Base-by-base conservation (phyloP, 2,888 invertebrate species). In the Melipona bicolor region DNA sequence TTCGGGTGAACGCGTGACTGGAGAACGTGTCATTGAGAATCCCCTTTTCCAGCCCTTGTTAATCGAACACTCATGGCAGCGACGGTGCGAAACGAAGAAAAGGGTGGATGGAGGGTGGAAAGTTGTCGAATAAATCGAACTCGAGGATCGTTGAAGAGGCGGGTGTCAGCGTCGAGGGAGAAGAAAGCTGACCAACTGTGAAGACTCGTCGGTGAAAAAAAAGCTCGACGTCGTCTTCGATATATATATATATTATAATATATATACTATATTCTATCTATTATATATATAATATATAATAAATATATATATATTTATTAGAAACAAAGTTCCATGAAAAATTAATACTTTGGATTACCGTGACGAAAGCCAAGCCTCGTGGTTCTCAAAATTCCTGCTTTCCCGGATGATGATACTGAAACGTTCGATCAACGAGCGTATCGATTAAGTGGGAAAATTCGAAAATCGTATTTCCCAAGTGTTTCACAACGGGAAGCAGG, bases 111-210 rank as follows among this genome's bases (percentile, higher is more conserved):
- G 72, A 54, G 17, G 49, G 36, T 72, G 27, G 72, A 74, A 81
- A 84, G 76, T 87, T 87, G 82, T 83, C 84, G 84, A 83, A 88
- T 88, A 91, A 91, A 91, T 91, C 87, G 90, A 90, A 91, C 89
- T 80, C 85, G 64, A 81, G 80, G 69, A 50, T 27, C 54, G 70
- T n/a, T 72, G 68, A 82, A 69, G 75, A 75, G 72, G 77, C 70
- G 79, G 79, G 67, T 36, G 80, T 79, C 70, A 71, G 50, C 72
- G 76, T 62, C 59, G 71, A 71, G 73, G 74, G 6, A 49, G 9
- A 62, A 36, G 84, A 79, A 75, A 81, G 75, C 85, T 84, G 84
- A 86, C 83, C 83, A 74, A 59, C 56, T 19, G 27, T 1, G 27
- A 52, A 71, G 81, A 54, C 21, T 85, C 70, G 32, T 13, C 19